Percentiles rank a stretch among this genome's conserved stretches.
Evolutionary conservation across 2,797 vertebrate species (phyloP).

Genomic region (Neosalanx taihuensis): DNA sequence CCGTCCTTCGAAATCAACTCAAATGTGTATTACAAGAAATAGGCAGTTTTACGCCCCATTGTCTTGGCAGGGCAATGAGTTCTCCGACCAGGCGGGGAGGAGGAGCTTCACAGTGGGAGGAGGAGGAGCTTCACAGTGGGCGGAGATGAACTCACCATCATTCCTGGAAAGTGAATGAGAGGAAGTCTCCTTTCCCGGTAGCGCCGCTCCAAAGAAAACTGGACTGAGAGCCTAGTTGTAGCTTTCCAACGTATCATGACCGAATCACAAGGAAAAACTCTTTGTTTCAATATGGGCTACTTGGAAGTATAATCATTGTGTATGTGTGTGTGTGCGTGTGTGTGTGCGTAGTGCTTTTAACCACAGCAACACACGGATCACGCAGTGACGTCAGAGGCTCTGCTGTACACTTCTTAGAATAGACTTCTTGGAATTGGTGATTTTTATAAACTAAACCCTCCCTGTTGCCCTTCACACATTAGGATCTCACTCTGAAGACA

Average conservation of each 20-base stretch:
- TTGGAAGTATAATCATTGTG: not conserved
- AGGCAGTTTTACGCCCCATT: constrained; percentile 67
- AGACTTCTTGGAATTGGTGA: constrained; percentile 76
- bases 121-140: constrained; percentile 49
- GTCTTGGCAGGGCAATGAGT: constrained; percentile 62
- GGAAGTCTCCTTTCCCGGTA: constrained; percentile 69
- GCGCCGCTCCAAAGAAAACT: constrained; percentile 49
- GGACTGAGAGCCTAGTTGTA: not conserved
- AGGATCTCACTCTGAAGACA: constrained; percentile 43
- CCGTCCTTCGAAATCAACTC: no score
- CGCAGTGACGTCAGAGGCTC: constrained; percentile 73
- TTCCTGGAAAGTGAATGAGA: constrained; percentile 72
- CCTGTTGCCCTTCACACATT: constrained; percentile 60
- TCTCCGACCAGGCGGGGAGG: constrained; percentile 62
- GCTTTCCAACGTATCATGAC: not conserved
- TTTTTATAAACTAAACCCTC: constrained; percentile 71
- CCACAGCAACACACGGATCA: constrained; percentile 5
- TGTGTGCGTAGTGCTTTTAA: not conserved
- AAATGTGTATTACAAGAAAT: constrained; percentile 57
- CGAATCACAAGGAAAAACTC: no score
- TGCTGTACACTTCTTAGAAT: constrained; percentile 76
- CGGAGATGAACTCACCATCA: constrained; percentile 58
- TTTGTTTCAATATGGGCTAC: not conserved
- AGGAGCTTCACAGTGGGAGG: not conserved
- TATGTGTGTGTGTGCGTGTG: not conserved